Base-by-base conservation (phyloP, 2,797 vertebrate genomes). In the Gymnopithys bicolor region DNA sequence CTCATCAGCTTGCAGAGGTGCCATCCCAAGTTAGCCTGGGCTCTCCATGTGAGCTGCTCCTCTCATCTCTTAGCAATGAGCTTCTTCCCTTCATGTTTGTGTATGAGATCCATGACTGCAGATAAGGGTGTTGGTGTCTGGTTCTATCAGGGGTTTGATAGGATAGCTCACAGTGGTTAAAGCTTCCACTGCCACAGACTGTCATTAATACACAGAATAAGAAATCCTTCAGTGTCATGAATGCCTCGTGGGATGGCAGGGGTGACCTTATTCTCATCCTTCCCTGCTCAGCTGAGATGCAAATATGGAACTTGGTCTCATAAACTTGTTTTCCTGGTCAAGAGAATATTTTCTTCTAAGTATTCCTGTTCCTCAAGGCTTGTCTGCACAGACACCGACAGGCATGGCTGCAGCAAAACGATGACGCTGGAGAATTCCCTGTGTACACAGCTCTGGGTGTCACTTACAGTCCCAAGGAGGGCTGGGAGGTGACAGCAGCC, bases 21-120 rank as follows among this genome's bases (percentile, higher is more conserved):
- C 10, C 6, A 7, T 41, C 35, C 68, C 46, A 52, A 17, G 24
- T 52, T 24, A 43, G 49, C 24, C 21, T n/a, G 1, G 1, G 51
- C 76, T 60, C 27, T n/a, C 33, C 0, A 0, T 3, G 3, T 12
- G 48, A 80, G 45, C 73, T 3, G 0, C 28, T 78, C 15, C 14
- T 6, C 33, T 56, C 35, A 35, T 77, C 39, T 37, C 43, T n/a
- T 51, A 41, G n/a, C 53, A 35, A 1, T 5, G 73, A 37, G 33
- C 39, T 35, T 8, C 68, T 73, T n/a, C 58, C 5, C 28, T 15
- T 2, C 15, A 1, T 52, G 53, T 43, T 46, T 53, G 32, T n/a
- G 45, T 18, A 0, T 24, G 43, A 66, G 24, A 13, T 15, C 43
- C 3, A 0, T 62, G 73, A 35, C 55, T 60, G 62, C 5, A 8